A percentile compares a stretch with the other conserved stretches of the same genome.
These are phyloP conservation scores for Apomyelois bistriatella DNA, from an alignment of 2,888 invertebrate species.

Conservation along the genomic window DNA sequence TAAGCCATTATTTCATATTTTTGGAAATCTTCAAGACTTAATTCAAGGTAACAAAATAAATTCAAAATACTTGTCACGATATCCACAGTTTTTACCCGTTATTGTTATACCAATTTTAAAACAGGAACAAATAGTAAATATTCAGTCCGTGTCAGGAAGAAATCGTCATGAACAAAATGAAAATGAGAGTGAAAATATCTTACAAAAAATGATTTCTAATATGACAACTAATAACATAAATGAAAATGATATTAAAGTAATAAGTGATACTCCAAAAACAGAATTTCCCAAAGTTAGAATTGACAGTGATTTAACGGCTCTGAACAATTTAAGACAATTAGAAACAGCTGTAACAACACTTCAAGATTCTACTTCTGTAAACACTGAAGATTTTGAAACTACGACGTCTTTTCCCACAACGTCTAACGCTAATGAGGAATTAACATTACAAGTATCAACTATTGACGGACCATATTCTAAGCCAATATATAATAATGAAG, in stretches of 20 bases:
- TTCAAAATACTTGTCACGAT: slow-evolving; percentile 1
- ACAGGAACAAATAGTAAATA: slow-evolving; percentile 37
- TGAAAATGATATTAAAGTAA: slow-evolving; percentile 27
- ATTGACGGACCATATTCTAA: slow-evolving; percentile 28
- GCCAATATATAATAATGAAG: slow-evolving; percentile 29
- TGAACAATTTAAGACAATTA: slow-evolving; percentile 25
- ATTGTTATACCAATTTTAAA: slow-evolving; percentile 38
- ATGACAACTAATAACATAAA: slow-evolving; percentile 9
- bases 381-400: slow-evolving; percentile 11
- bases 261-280: not conserved
- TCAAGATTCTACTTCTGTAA: slow-evolving; percentile 13
- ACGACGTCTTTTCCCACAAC: slow-evolving; percentile 11
- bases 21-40: slow-evolving; percentile 14
- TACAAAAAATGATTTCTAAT: slow-evolving; percentile 23
- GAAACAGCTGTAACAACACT: slow-evolving; percentile 12
- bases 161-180: slow-evolving; percentile 33
- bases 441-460: not conserved
- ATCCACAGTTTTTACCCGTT: slow-evolving; percentile 33
- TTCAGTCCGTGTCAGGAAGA: slow-evolving; percentile 27
- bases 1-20: slow-evolving; percentile 21
- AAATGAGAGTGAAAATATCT: slow-evolving; percentile 23
- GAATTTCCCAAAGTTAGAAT: not conserved
- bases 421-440: slow-evolving; percentile 15
- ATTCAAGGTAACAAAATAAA: slow-evolving; percentile 5
- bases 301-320: not conserved